Conservation (phyloP, 2,113 vertebrate species). For the Tautogolabrus adspersus region DNA sequence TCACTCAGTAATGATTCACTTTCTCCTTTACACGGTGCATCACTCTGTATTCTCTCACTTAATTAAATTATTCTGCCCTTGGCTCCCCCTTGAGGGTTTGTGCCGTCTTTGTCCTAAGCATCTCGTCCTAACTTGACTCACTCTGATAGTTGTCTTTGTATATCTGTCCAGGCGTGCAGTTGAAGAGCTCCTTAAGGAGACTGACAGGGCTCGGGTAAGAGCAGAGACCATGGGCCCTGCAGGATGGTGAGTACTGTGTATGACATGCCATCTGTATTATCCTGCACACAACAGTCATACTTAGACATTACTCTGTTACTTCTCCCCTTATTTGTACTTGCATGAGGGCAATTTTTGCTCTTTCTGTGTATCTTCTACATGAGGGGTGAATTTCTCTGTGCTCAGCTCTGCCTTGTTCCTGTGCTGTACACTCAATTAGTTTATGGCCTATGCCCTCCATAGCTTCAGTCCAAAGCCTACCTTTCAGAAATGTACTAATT, state of each 20-base stretch:
- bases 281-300: neutral
- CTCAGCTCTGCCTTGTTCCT: too few species aligned
- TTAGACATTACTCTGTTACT: neutral
- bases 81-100: conserved; percentile 22
- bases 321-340: neutral
- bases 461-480: neutral
- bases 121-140: conserved; percentile 5
- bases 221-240: conserved; percentile 98
- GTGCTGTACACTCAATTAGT: too few species aligned
- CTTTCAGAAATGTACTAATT: too few species aligned
- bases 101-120: neutral
- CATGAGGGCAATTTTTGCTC: neutral
- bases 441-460: neutral
- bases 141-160: conserved; percentile 16
- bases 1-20: conserved; percentile 37
- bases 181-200: conserved; percentile 95
- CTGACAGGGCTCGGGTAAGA: conserved; percentile 91
- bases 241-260: conserved; percentile 89
- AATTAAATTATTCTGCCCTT: conserved; percentile 37
- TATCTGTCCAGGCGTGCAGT: conserved; percentile 88
- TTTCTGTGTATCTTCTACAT: too few species aligned
- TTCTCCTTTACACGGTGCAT: conserved; percentile 20
- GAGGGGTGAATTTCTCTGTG: too few species aligned
- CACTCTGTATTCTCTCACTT: conserved; percentile 38
- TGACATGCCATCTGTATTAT: conserved; percentile 29